These are phyloP conservation scores for Drosophila tropicalis DNA, from an alignment of 1,140 invertebrate genomes.

Conservation along the genomic window DNA sequence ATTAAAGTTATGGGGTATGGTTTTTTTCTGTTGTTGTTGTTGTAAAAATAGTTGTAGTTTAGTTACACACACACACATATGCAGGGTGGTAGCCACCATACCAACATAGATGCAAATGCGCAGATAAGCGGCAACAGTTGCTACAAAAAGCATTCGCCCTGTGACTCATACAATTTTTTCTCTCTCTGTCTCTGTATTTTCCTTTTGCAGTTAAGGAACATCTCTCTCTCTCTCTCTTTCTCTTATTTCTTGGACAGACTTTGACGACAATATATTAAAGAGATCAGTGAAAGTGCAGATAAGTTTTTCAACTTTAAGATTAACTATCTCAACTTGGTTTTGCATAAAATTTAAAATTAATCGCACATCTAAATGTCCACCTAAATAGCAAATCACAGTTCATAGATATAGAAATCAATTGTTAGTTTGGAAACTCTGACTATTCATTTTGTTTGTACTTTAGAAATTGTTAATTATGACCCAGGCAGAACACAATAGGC, in stretches of 20 bases:
- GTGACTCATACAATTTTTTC: not conserved
- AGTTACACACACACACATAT: conserved; percentile 12
- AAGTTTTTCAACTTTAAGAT: not conserved
- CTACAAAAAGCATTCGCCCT: not conserved
- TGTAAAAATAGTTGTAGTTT: conserved; percentile 25
- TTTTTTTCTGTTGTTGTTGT: conserved; percentile 16
- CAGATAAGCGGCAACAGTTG: conserved; percentile 30
- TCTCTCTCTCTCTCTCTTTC: no score
- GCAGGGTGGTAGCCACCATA: not conserved
- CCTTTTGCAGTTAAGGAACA: no score
- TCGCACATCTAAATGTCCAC: no score
- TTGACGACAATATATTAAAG: not conserved
- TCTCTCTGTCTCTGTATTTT: no score
- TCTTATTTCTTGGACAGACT: no score
- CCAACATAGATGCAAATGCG: conserved; percentile 27
- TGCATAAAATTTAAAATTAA: no score
- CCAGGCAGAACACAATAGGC: not conserved
- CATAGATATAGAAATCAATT: no score
- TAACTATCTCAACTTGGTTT: not conserved
- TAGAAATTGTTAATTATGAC: no score
- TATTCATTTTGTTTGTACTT: no score
- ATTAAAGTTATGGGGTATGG: conserved; percentile 60
- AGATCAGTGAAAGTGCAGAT: not conserved
- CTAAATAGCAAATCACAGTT: no score
- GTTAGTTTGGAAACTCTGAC: no score